phyloP scores from a whole-genome alignment of 1,140 invertebrate species.

The Drosophila varians region DNA sequence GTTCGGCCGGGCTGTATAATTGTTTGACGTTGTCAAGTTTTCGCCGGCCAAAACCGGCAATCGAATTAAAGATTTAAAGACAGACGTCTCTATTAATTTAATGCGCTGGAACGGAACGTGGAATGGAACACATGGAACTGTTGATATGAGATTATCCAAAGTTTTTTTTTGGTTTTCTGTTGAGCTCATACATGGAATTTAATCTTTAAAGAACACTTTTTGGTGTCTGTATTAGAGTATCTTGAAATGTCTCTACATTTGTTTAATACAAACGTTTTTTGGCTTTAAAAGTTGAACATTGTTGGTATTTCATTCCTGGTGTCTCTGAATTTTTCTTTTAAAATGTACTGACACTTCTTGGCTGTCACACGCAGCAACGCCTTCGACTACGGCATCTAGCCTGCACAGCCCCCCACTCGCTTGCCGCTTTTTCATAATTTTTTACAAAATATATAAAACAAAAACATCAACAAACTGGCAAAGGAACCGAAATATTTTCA shows the following conservation, averaged over 20 bases:
- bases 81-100: not conserved
- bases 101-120: too few relatives aligned
- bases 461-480: not conserved
- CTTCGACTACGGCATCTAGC: slow-evolving; percentile 12
- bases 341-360: slow-evolving; percentile 6
- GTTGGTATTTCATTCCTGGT: not conserved
- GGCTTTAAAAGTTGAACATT: not conserved
- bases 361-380: slow-evolving; percentile 71
- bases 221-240: too few relatives aligned
- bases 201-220: too few relatives aligned
- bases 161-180: not conserved
- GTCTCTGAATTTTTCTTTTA: not conserved
- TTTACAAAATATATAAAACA: not conserved
- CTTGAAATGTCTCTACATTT: not conserved
- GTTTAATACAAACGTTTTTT: not conserved
- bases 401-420: not conserved
- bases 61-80: slow-evolving; percentile 37
- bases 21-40: slow-evolving; percentile 37
- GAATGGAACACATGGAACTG: too few relatives aligned
- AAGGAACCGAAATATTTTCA: not conserved
- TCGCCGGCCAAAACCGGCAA: slow-evolving; percentile 16
- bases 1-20: slow-evolving; percentile 45
- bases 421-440: slow-evolving; percentile 1
- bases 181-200: too few relatives aligned
- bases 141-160: not conserved